Base-by-base conservation (phyloP, 2,113 vertebrate genomes). In the Ammodytes dubius region DNA sequence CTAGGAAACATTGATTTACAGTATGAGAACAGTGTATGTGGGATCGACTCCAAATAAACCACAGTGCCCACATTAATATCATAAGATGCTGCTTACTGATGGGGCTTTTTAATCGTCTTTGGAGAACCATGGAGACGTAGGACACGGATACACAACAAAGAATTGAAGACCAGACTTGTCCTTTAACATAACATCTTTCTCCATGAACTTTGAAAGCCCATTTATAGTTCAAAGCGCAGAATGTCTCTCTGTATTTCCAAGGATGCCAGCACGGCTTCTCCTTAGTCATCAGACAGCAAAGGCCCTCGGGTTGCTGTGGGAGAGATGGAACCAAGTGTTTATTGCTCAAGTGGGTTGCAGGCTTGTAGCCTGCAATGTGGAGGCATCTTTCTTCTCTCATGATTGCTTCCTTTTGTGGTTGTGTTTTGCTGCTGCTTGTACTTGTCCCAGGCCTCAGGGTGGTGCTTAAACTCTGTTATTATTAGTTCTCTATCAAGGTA, bases 311-410 rank as follows among this genome's bases (percentile, higher is more conserved):
- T 77, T 64, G 45, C 46, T 43, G 37, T 49, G 69, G 11, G 7
- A 79, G 37, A 85, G 59, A 68, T 70, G 69, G 70, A 90, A 80
- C 82, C 90, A 88, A 86, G 76, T 6, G 59, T 86, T 79, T 91
- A 66, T 72, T 74, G 68, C 82, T 77, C 74, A 70, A 75, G 71
- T 52, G 57, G 65, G 83, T 90, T 81, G 58, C 54, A 49, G 66
- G 59, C 70, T 39, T 27, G 27, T 40, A 56, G 53, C 27, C 27
- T 27, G 37, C 60, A 72, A 59, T 66, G 66, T 60, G n/a, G 39
- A 77, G 77, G 72, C 73, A 60, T 69, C 15, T 4, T 39, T 70
- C 1, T 77, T 60, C 52, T 74, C 63, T 86, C 59, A 49, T 65
- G 80, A 79, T 87, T 84, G 50, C 64, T 70, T 77, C 52, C 78